Base-by-base conservation (phyloP, 2,797 vertebrate genomes). In the Lagorchestes hirsutus region DNA sequence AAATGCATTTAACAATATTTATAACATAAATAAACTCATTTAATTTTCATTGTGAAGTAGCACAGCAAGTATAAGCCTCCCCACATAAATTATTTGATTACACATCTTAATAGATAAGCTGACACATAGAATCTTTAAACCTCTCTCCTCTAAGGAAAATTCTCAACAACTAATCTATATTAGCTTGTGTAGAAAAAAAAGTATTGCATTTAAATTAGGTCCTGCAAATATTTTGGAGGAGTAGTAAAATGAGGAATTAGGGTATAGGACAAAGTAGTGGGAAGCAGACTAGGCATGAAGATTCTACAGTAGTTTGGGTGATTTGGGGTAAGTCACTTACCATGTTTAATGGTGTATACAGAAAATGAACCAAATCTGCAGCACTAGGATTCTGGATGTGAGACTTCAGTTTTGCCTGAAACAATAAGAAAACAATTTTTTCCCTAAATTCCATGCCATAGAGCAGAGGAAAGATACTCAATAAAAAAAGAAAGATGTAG, bases 361-460 rank as follows among this genome's bases (percentile, higher is more conserved):
- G 99, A 98, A 99, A 99, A 97, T 99, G 99, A n/a, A 99, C 98
- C 98, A 99, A 98, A 56, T 99, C 99, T 24, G 98, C 95, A 34
- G 99, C 99, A 62, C 99, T 99, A 0, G 99, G 99, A 98, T 99
- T 99, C 98, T 99, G 99, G 97, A 99, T 99, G 94, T 99, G 99
- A n/a, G 98, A 98, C 97, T 99, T 99, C 96, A 99, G 97, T 96
- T 99, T 99, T 56, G 99, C 99, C 99, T 99, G 98, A 0, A 97
- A 92, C 16, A 95, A 58, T 11, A 94, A 95, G 54, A 93, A 93
- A 94, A 93, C 8, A 95, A 46, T 93, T 31, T 96, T 92, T 34
- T 31, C 28, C 28, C 1, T 5, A 50, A 97, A 31, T 40, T 52
- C 40, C 54, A 58, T 31, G 2, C 11, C 24, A 87, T 14, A 5